Evolutionary conservation across 1,140 invertebrate species (phyloP), one percentile per base, ranked within the genome.

Genomic region (Rhagoletis zephyria): DNA sequence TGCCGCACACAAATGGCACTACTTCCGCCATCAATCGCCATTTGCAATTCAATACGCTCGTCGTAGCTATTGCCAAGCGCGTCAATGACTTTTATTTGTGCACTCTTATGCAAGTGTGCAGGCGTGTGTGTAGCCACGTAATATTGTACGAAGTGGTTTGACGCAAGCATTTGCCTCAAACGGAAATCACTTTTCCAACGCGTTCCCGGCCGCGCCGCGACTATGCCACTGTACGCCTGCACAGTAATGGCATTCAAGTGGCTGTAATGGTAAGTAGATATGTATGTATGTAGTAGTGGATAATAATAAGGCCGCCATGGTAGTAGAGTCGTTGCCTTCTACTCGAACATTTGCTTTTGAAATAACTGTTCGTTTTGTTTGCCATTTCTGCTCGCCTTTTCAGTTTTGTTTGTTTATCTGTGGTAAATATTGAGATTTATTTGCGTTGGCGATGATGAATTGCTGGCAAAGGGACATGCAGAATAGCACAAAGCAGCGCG

Each of bases 31-130:
- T 85, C 85, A 85, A 87, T 87, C 86, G 64, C 64, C 86, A 87
- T 87, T 87, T 87, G 86, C 86, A 87, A 87, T 87, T 87, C 86
- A 87, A 87, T 87, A 64, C 86, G 60, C 19, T 81, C 51, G 51
- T 10, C 5, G n/a, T 14, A 30, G 74, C 9, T 4, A 67, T 7
- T 30, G 61, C 16, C 61, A 63, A 67, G 30, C 6, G 63, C 16
- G 64, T 9, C 64, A 19, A 67, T 67, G 64, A 67, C 16, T 67
- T 67, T 40, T 67, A 40, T 30, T 19, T 67, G 64, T 67, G 40
- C 30, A 30, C 6, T 0, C 30, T 30, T 30, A 30, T 30, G n/a
- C 2, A 19, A 2, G n/a, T 81, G 74, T 81, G 48, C 0, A n/a
- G 51, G 74, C 19, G 16, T 48, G 51, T 81, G 51, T 81, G 74